Evolutionary conservation across 2,888 invertebrate species (phyloP).

Genomic region (Nebria salina): DNA sequence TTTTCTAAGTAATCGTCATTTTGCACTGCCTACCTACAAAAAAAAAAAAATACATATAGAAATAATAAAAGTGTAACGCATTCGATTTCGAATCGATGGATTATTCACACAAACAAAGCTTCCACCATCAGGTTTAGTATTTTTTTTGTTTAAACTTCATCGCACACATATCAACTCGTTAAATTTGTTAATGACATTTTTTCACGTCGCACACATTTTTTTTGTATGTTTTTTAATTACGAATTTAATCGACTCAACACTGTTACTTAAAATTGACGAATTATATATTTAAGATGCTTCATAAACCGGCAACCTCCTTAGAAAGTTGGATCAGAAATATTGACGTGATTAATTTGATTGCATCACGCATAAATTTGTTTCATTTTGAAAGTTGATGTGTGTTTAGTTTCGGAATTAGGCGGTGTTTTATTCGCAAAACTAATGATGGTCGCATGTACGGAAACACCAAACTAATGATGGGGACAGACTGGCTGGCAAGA

Average conservation of each 20-base stretch:
- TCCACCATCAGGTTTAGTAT: too few species aligned
- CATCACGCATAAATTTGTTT: background rate
- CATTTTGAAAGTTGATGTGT: background rate
- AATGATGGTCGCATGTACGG: background rate
- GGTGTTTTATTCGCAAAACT: background rate
- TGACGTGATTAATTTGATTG: background rate
- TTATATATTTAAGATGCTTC: background rate
- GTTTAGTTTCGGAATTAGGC: background rate
- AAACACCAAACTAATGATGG: slow-evolving; percentile 6
- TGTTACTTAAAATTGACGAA: too few species aligned
- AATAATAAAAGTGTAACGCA: background rate
- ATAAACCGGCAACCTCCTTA: background rate
- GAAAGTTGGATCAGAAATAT: background rate
- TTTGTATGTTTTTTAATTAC: too few species aligned
- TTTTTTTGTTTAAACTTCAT: too few species aligned
- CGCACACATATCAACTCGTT: too few species aligned
- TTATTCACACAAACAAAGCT: background rate
- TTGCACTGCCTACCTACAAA: background rate
- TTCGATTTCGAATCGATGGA: background rate
- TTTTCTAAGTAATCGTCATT: slow-evolving; percentile 14
- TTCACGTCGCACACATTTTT: too few species aligned
- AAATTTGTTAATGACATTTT: too few species aligned
- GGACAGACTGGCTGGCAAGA: slow-evolving; percentile 6
- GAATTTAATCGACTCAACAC: too few species aligned
- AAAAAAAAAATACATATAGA: background rate